Percentiles rank a stretch among this genome's conserved stretches.
Conservation (phyloP, 2,888 invertebrate genomes). For the Agrilus biguttatus region DNA sequence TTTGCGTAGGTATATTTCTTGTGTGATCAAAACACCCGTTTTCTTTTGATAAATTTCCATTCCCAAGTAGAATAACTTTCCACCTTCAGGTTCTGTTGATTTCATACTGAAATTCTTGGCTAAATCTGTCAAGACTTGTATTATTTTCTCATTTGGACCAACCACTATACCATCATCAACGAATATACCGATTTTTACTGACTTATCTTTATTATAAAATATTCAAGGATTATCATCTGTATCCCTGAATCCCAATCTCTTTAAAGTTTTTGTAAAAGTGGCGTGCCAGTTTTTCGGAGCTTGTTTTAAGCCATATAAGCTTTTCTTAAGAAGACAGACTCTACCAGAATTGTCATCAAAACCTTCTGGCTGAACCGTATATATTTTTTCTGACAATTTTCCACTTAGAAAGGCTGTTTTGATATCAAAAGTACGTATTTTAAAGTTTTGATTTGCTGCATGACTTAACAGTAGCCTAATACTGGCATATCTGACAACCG, state of each 20-base stretch:
- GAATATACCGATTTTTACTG: background rate
- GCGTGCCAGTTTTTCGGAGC: constrained; percentile 6
- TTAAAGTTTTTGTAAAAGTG: constrained; percentile 10
- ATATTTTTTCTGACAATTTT: constrained; percentile 1
- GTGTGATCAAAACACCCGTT: no score
- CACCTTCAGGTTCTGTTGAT: no score
- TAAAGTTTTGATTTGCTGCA: constrained; percentile 10
- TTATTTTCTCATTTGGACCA: no score
- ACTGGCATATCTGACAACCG: constrained; percentile 14
- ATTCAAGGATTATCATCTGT: constrained; percentile 16
- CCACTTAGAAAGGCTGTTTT: constrained; percentile 9
- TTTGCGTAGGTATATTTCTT: no score
- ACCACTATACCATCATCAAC: background rate
- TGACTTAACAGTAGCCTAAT: constrained; percentile 14
- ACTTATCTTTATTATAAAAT: constrained; percentile 10
- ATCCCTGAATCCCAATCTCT: constrained; percentile 8
- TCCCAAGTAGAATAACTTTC: no score
- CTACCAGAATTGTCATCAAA: constrained; percentile 1
- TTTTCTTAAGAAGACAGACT: constrained; percentile 2
- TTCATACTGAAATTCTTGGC: no score
- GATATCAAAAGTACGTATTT: constrained; percentile 8
- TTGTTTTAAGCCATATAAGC: constrained; percentile 5
- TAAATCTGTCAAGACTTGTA: no score
- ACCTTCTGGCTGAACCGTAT: constrained; percentile 2
- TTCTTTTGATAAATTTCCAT: no score